Percentiles rank a stretch among this genome's conserved stretches.
Evolutionary conservation across 2,888 invertebrate genomes (phyloP).

Genomic region (Eupsilia transversa): DNA sequence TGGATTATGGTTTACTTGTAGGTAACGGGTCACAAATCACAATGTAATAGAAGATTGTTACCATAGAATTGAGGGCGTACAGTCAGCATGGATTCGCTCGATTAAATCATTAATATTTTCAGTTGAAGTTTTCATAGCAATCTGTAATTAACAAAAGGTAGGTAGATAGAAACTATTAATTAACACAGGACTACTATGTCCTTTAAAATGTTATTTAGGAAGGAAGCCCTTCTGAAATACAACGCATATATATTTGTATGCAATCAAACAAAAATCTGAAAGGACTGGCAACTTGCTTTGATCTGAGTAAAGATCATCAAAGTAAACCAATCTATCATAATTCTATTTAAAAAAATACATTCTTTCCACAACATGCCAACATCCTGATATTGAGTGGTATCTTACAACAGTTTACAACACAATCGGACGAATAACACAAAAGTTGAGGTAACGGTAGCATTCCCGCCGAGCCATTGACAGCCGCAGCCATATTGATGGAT

Average conservation of each 20-base stretch:
- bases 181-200: background rate
- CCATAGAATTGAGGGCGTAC: background rate
- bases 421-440: constrained; percentile 48
- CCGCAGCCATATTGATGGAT: constrained; percentile 62
- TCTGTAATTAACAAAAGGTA: background rate
- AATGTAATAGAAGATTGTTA: background rate
- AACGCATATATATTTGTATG: background rate
- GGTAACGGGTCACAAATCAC: background rate
- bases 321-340: constrained; percentile 47
- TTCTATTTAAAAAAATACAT: constrained; percentile 35
- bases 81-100: background rate
- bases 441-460: constrained; percentile 62
- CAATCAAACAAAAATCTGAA: constrained; percentile 18
- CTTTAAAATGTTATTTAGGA: background rate
- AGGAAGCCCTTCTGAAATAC: background rate
- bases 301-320: constrained; percentile 25
- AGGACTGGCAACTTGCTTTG: constrained; percentile 10
- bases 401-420: constrained; percentile 56
- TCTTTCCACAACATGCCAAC: constrained; percentile 47
- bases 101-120: background rate
- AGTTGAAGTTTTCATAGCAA: background rate
- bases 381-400: constrained; percentile 46
- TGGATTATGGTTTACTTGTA: constrained; percentile 18
- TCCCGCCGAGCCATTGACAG: constrained; percentile 60
- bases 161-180: background rate